These are phyloP conservation scores for Nezara viridula DNA, from an alignment of 2,888 invertebrate genomes.

Conservation along the genomic window DNA sequence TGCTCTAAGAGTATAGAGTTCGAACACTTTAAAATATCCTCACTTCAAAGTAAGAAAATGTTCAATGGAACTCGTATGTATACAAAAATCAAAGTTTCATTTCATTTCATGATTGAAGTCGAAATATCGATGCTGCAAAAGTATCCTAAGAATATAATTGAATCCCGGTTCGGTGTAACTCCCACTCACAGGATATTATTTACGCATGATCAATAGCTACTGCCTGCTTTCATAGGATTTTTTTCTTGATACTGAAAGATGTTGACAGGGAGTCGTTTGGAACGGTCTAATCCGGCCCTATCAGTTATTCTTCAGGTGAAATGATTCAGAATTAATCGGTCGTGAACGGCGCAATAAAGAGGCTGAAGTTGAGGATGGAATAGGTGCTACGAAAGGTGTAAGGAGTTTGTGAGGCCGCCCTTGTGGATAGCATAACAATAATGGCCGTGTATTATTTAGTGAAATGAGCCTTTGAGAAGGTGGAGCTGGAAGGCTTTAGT, in stretches of 20 bases:
- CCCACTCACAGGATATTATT: neutral
- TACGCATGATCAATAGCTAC: neutral
- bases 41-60: no score
- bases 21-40: no score
- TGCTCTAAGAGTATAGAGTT: no score
- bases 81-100: no score
- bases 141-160: neutral
- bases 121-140: neutral
- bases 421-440: constrained; percentile 46
- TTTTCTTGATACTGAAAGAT: neutral
- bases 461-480: constrained; percentile 56
- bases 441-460: constrained; percentile 56
- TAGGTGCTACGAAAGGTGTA: constrained; percentile 1
- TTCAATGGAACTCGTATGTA: no score
- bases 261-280: neutral
- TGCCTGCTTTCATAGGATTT: neutral
- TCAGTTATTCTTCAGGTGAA: constrained; percentile 4
- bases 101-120: no score
- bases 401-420: constrained; percentile 5
- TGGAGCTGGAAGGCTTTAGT: constrained; percentile 46
- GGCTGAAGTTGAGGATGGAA: neutral
- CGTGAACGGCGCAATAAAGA: constrained; percentile 18
- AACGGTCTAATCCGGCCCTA: neutral
- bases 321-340: constrained; percentile 16
- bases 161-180: neutral